Evolutionary conservation across 2,888 invertebrate genomes (phyloP).

Genomic region (Strigamia maritima): DNA sequence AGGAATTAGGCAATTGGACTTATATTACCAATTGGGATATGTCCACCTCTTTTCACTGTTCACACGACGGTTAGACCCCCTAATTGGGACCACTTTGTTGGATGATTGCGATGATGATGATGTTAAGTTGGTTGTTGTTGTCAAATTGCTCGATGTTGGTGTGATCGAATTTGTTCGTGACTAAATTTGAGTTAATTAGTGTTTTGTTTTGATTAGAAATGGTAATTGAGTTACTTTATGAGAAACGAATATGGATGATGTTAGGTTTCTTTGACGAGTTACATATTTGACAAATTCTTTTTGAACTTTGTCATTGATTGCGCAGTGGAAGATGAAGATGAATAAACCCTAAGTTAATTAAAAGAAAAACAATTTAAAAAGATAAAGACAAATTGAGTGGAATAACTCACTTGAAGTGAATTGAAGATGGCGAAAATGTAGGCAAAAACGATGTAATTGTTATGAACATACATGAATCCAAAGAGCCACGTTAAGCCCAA

Average conservation of each 20-base stretch:
- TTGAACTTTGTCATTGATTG: background rate
- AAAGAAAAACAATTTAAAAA: background rate
- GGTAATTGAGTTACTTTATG: background rate
- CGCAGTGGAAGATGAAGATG: background rate
- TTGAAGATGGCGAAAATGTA: conserved; percentile 21
- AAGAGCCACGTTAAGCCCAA: conserved; percentile 22
- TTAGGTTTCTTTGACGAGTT: background rate
- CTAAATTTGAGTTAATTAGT: background rate
- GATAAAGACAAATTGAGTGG: background rate
- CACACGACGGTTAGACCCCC: background rate
- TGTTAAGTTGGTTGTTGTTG: background rate
- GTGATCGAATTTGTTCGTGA: background rate
- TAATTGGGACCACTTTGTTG: background rate
- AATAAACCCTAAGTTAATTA: background rate
- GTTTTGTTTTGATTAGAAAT: background rate
- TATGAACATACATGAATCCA: background rate
- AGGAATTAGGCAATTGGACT: no score
- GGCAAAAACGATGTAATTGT: background rate
- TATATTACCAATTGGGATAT: background rate
- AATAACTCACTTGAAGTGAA: background rate
- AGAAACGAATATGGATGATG: background rate
- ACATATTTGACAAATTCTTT: background rate
- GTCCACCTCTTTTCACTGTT: background rate
- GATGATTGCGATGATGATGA: background rate
- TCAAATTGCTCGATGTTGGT: background rate